phyloP scores from a whole-genome alignment of 2,888 invertebrate genomes.

The Rhagophthalmus giganteus region DNA sequence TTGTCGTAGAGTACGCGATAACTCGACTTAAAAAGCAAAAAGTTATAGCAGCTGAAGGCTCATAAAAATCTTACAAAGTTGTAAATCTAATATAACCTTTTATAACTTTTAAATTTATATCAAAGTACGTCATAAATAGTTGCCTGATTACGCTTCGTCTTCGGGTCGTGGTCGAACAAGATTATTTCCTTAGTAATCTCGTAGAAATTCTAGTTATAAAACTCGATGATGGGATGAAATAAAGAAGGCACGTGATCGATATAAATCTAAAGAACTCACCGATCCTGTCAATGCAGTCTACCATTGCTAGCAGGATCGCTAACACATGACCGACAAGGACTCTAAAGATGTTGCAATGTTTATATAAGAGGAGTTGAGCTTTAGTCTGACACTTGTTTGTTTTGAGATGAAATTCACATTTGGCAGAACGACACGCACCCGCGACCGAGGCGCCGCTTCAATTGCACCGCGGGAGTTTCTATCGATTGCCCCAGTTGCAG shows the following conservation, averaged over 20 bases:
- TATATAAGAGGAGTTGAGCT: constrained; percentile 27
- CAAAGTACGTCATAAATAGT: constrained; percentile 25
- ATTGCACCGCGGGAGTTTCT: constrained; percentile 53
- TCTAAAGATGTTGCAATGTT: constrained; percentile 28
- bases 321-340: constrained; percentile 37
- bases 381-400: constrained; percentile 44
- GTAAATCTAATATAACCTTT: constrained; percentile 20
- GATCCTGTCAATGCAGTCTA: constrained; percentile 51
- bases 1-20: constrained; percentile 13
- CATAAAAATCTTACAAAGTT: constrained; percentile 23
- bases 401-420: constrained; percentile 45
- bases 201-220: constrained; percentile 31
- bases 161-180: constrained; percentile 17
- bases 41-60: constrained; percentile 8
- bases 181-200: constrained; percentile 32
- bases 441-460: constrained; percentile 48
- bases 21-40: constrained; percentile 10
- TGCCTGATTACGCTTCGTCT: constrained; percentile 19
- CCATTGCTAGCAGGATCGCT: constrained; percentile 39
- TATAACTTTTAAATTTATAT: constrained; percentile 27
- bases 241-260: constrained; percentile 38
- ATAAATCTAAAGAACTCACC: constrained; percentile 45
- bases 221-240: constrained; percentile 33
- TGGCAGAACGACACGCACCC: constrained; percentile 56
- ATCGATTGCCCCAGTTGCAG: constrained; percentile 70